phyloP scores from a whole-genome alignment of 2,113 vertebrate species.

The Rhizomys pruinosus region DNA sequence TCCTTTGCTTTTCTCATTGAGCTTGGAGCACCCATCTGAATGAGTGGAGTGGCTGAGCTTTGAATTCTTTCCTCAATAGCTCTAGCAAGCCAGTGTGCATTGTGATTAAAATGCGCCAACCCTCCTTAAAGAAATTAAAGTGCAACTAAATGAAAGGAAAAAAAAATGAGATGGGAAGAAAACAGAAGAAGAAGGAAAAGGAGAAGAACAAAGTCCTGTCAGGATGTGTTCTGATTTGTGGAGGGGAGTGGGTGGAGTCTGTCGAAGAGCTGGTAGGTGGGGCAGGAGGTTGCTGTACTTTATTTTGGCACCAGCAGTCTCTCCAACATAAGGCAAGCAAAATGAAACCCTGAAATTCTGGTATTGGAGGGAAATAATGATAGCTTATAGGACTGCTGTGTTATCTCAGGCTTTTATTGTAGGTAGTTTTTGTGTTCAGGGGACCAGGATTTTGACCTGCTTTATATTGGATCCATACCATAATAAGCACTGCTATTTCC shows the following conservation, averaged over 20 bases:
- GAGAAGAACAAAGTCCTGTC: background rate
- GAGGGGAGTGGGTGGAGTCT: background rate
- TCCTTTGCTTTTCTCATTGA: constrained; percentile 69
- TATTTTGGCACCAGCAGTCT: constrained; percentile 34
- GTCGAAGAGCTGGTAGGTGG: background rate
- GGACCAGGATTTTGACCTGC: constrained; percentile 60
- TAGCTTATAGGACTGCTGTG: constrained; percentile 47
- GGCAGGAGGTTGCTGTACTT: constrained; percentile 5
- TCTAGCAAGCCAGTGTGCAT: constrained; percentile 34
- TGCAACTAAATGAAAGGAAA: constrained; percentile 49
- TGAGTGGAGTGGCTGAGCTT: constrained; percentile 63
- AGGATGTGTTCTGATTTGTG: background rate
- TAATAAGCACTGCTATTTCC: constrained; percentile 50
- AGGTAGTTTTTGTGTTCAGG: constrained; percentile 50
- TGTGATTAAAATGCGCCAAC: constrained; percentile 72
- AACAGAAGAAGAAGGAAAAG: background rate
- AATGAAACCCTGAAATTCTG: constrained; percentile 44
- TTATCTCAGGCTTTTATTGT: constrained; percentile 57
- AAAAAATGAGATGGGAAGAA: constrained; percentile 34
- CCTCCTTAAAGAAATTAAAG: constrained; percentile 64
- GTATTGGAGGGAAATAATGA: constrained; percentile 54
- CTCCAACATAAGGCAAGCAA: constrained; percentile 33
- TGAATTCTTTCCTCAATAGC: constrained; percentile 65
- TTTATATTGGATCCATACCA: constrained; percentile 49
- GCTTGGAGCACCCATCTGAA: constrained; percentile 69